These are phyloP conservation scores for Melipona beecheii DNA, from an alignment of 2,888 invertebrate species.

Conservation along the genomic window DNA sequence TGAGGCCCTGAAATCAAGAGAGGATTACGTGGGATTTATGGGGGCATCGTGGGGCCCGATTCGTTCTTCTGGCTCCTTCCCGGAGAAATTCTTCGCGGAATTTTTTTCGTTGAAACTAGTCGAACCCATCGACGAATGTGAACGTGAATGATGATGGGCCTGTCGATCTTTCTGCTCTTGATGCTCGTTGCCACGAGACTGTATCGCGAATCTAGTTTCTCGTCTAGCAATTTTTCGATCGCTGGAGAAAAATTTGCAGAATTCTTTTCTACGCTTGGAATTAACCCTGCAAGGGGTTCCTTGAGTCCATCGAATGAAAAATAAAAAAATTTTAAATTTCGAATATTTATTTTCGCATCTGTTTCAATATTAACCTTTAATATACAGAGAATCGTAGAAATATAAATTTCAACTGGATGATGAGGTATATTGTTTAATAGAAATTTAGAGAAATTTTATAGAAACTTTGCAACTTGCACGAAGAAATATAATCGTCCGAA, in stretches of 20 bases:
- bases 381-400: too few relatives aligned
- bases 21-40: slow-evolving; percentile 75
- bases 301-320: too few relatives aligned
- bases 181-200: neutral
- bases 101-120: slow-evolving; percentile 24
- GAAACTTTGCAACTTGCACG: too few relatives aligned
- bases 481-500: too few relatives aligned
- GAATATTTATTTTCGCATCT: too few relatives aligned
- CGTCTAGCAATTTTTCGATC: neutral
- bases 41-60: slow-evolving; percentile 65
- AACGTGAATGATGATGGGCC: slow-evolving; percentile 45
- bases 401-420: too few relatives aligned
- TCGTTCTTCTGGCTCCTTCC: slow-evolving; percentile 47
- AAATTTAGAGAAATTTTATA: too few relatives aligned
- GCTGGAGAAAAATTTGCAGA: neutral
- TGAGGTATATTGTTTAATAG: too few relatives aligned
- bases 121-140: slow-evolving; percentile 6
- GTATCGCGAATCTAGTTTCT: neutral
- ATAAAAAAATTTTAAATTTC: too few relatives aligned
- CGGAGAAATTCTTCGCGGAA: slow-evolving; percentile 45
- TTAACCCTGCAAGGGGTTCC: neutral
- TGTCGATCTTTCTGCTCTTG: slow-evolving; percentile 7
- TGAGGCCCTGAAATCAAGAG: slow-evolving; percentile 61
- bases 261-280: neutral
- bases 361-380: too few relatives aligned